phyloP scores from a whole-genome alignment of 2,113 vertebrate genomes.

The Dermatemys mawii region DNA sequence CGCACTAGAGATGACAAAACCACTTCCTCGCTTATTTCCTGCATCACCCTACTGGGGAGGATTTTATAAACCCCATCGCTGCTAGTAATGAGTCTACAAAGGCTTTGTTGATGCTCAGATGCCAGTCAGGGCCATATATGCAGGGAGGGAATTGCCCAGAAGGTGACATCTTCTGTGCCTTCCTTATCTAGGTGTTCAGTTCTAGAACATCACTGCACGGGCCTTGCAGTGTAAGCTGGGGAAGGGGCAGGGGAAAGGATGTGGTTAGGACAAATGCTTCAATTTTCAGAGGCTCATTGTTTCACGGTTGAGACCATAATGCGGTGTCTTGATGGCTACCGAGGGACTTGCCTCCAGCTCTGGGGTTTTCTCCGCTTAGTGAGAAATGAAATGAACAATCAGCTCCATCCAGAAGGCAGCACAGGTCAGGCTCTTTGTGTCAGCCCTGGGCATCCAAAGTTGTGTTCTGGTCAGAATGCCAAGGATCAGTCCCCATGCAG shows the following conservation, averaged over 20 bases:
- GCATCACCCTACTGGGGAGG: background rate
- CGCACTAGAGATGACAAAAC: background rate
- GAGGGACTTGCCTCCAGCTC: background rate
- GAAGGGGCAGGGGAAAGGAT: constrained; percentile 33
- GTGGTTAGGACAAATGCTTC: constrained; percentile 25
- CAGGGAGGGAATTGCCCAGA: background rate
- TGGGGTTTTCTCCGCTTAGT: background rate
- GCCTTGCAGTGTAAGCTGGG: background rate
- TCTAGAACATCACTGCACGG: background rate
- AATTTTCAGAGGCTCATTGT: background rate
- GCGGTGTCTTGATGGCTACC: background rate
- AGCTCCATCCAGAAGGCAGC: accelerated
- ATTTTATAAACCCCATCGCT: background rate
- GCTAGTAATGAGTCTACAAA: background rate
- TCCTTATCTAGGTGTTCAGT: background rate
- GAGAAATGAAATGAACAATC: background rate
- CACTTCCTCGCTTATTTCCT: background rate
- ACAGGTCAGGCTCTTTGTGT: background rate
- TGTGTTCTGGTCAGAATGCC: background rate
- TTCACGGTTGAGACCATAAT: background rate
- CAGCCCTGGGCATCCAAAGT: background rate
- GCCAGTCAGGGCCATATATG: background rate
- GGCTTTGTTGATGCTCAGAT: background rate
- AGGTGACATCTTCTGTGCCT: background rate
- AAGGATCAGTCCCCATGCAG: background rate